These are phyloP conservation scores for Raja brachyura DNA, from an alignment of 2,113 vertebrate species.

Conservation along the genomic window DNA sequence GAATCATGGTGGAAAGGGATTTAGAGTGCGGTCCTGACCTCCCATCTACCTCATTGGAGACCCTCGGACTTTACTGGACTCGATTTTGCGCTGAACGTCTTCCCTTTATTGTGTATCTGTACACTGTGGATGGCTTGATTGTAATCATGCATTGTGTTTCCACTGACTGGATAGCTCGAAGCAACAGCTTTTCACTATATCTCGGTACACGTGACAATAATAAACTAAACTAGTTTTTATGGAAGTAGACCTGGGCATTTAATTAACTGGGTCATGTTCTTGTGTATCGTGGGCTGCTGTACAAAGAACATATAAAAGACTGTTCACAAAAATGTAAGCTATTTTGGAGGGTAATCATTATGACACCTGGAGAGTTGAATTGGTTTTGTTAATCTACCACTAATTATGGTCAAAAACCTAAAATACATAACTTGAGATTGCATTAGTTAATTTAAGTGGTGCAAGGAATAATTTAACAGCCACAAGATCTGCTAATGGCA, in stretches of 20 bases:
- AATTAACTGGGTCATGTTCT: not conserved
- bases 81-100: too few species aligned
- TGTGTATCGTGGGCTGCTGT: not conserved
- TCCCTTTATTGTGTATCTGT: too few species aligned
- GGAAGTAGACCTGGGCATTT: not conserved
- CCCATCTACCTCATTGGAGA: too few species aligned
- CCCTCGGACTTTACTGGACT: too few species aligned
- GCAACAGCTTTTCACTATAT: too few species aligned
- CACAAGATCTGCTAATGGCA: not conserved
- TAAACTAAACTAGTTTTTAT: not conserved
- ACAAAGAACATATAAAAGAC: not conserved
- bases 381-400: not conserved
- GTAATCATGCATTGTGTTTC: too few species aligned
- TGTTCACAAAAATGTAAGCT: not conserved
- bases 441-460: not conserved
- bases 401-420: not conserved
- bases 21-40: too few species aligned
- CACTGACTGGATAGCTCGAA: too few species aligned
- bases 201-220: too few species aligned
- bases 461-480: not conserved
- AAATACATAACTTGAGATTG: not conserved
- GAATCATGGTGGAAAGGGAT: not conserved
- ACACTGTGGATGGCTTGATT: too few species aligned
- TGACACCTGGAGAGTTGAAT: not conserved
- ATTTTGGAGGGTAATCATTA: not conserved